These are phyloP conservation scores for Grammomys surdaster DNA, from an alignment of 2,113 vertebrate species.

Conservation along the genomic window DNA sequence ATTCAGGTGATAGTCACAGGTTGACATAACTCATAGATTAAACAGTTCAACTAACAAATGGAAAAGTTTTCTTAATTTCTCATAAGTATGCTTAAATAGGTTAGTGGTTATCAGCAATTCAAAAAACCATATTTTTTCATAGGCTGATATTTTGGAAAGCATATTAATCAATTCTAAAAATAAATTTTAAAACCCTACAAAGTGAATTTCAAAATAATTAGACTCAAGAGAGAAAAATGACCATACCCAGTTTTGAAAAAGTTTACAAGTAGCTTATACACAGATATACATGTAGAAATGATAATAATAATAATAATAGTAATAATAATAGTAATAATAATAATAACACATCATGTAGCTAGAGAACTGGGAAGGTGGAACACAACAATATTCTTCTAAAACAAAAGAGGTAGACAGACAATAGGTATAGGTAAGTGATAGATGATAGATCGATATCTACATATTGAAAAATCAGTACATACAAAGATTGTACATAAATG, in stretches of 20 bases:
- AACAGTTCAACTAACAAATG: background rate
- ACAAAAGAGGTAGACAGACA: background rate
- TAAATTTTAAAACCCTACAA: background rate
- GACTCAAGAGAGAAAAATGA: background rate
- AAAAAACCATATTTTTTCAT: background rate
- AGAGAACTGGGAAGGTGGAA: background rate
- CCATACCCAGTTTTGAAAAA: background rate
- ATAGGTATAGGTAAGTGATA: background rate
- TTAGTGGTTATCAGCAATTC: background rate
- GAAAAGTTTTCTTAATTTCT: constrained; percentile 16
- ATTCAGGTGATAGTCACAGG: background rate
- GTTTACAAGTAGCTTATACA: background rate
- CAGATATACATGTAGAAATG: background rate
- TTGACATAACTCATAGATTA: background rate
- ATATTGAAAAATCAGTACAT: background rate
- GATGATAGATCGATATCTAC: background rate
- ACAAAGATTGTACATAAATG: background rate
- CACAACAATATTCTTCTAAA: background rate
- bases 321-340: no score
- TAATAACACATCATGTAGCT: background rate
- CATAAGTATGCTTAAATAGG: background rate
- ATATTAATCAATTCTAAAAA: constrained; percentile 22
- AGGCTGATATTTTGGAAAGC: background rate
- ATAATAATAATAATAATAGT: background rate
- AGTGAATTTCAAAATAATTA: background rate